A percentile compares a stretch with the other conserved stretches of the same genome.
phyloP scores from a whole-genome alignment of 2,888 invertebrate genomes.

The Tenthredo distinguenda region DNA sequence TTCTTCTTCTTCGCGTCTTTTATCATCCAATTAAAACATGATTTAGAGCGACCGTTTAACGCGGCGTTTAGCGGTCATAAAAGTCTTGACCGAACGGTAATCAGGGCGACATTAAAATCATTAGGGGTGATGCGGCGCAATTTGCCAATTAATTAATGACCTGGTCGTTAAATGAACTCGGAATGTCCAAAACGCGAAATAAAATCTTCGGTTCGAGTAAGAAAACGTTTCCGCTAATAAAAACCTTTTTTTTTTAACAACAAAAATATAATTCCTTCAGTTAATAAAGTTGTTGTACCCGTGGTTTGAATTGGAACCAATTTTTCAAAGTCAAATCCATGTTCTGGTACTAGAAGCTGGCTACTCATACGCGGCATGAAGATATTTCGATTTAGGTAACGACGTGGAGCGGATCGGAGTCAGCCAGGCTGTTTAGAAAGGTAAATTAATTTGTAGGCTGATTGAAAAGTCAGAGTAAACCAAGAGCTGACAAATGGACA shows the following conservation, averaged over 20 bases:
- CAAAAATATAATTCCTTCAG: background rate
- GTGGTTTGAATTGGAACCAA: background rate
- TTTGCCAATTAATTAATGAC: slow-evolving; percentile 66
- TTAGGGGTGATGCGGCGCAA: slow-evolving; percentile 61
- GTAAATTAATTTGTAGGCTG: slow-evolving; percentile 59
- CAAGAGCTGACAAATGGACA: slow-evolving; percentile 69
- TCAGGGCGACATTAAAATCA: slow-evolving; percentile 67
- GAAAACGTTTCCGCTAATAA: background rate
- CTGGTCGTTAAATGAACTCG: background rate
- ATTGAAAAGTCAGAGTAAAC: slow-evolving; percentile 71
- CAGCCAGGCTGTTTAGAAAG: background rate
- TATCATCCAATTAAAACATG: slow-evolving; percentile 65
- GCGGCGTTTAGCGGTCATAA: slow-evolving; percentile 66
- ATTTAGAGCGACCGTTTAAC: slow-evolving; percentile 67
- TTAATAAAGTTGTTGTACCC: background rate
- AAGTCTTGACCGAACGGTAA: slow-evolving; percentile 64
- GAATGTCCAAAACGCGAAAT: background rate
- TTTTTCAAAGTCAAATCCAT: background rate
- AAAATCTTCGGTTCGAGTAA: background rate
- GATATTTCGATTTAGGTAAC: slow-evolving; percentile 28
- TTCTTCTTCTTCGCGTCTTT: slow-evolving; percentile 44
- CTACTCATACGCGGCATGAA: background rate
- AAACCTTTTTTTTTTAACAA: background rate
- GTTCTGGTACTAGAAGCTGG: background rate
- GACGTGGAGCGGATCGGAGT: background rate